Evolutionary conservation across 2,888 invertebrate species (phyloP).

Genomic region (Tachina fera): DNA sequence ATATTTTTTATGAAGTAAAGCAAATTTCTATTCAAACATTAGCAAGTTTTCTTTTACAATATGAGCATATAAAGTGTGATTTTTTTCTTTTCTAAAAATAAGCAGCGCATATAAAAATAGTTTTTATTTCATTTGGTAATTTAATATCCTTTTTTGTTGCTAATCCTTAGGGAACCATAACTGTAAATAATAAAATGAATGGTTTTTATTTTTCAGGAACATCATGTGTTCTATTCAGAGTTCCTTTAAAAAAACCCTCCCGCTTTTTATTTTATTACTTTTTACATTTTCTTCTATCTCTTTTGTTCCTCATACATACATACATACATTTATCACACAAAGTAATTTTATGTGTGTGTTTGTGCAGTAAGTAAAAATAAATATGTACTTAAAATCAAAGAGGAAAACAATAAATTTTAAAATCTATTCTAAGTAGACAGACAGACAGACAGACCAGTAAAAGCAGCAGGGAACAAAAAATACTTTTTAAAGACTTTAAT

Average conservation of each 20-base stretch:
- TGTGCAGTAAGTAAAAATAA: background rate
- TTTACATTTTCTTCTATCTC: background rate
- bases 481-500: too few relatives aligned
- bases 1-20: background rate
- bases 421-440: constrained; percentile 9
- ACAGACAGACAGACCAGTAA: background rate
- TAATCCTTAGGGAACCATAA: constrained; percentile 67
- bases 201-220: constrained; percentile 6
- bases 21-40: background rate
- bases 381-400: constrained; percentile 19
- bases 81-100: background rate
- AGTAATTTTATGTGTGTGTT: constrained; percentile 22
- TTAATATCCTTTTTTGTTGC: constrained; percentile 57
- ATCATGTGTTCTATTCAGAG: background rate
- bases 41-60: background rate
- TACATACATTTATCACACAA: background rate
- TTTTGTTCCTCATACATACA: background rate
- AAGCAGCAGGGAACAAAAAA: background rate
- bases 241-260: background rate
- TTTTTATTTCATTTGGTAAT: constrained; percentile 31
- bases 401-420: constrained; percentile 44
- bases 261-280: background rate
- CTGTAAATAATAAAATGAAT: constrained; percentile 50
- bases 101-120: background rate
- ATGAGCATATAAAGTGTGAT: background rate